These are phyloP conservation scores for Oscheius sp. DNA, from an alignment of 2,888 invertebrate species.

Conservation along the genomic window DNA sequence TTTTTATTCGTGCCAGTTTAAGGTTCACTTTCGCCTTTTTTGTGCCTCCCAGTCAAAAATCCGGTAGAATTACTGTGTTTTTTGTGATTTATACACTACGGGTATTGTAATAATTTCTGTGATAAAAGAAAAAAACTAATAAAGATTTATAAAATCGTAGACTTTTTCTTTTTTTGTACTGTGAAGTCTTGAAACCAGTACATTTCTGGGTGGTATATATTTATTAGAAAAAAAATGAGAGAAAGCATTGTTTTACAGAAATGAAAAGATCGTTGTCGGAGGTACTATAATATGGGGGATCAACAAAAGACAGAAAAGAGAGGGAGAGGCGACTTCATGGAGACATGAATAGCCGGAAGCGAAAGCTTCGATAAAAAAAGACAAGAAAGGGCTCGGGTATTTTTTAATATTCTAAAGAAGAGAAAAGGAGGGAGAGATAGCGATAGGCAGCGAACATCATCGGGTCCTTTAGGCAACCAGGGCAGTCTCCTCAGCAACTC, in stretches of 20 bases:
- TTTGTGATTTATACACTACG: not conserved
- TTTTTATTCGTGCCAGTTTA: constrained; percentile 22
- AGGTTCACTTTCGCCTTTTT: not conserved
- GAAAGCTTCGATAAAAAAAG: not conserved
- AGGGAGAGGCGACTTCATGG: not conserved
- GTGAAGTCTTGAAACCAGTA: no score
- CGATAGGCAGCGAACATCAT: not conserved
- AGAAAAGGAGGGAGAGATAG: not conserved
- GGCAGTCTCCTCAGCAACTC: constrained; percentile 19
- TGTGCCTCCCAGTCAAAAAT: constrained; percentile 30
- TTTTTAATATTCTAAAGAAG: not conserved
- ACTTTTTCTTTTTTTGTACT: no score
- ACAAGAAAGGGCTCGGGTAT: constrained; percentile 27
- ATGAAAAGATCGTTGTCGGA: constrained; percentile 27
- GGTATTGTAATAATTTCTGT: not conserved
- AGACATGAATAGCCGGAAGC: constrained; percentile 5
- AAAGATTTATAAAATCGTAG: no score
- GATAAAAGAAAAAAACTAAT: not conserved
- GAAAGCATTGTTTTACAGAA: constrained; percentile 7
- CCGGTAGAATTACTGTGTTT: constrained; percentile 23
- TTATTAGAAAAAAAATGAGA: constrained; percentile 20
- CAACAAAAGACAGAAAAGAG: not conserved
- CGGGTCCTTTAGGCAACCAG: constrained; percentile 13
- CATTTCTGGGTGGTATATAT: no score
- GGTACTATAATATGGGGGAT: constrained; percentile 22